Conservation (phyloP, 2,113 vertebrate species). For the Poeciliopsis occidentalis region DNA sequence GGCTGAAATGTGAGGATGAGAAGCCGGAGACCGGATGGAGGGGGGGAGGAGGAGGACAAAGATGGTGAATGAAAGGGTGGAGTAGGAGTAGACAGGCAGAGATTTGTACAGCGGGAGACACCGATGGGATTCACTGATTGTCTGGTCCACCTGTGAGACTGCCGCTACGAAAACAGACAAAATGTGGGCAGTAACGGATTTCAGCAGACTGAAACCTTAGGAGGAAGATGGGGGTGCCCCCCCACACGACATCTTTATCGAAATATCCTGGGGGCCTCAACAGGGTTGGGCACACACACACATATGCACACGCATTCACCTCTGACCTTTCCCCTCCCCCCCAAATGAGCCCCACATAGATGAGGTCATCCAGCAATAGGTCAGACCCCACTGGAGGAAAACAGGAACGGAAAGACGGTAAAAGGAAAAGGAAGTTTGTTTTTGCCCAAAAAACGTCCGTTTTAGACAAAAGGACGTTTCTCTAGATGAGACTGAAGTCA, state of each 20-base stretch:
- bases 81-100: conserved; percentile 1
- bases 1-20: conserved; percentile 50
- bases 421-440: conserved; percentile 8
- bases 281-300: conserved; percentile 38
- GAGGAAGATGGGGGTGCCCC: conserved; percentile 50
- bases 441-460: neutral
- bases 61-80: conserved; percentile 2
- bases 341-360: conserved; percentile 61
- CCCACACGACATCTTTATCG: conserved; percentile 38
- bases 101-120: conserved; percentile 30
- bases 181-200: conserved; percentile 17
- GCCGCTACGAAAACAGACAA: conserved; percentile 28
- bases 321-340: conserved; percentile 49
- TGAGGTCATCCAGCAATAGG: conserved; percentile 62
- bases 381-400: conserved; percentile 48
- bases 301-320: conserved; percentile 16
- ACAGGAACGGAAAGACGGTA: conserved; percentile 11
- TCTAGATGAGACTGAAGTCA: neutral
- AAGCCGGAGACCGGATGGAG: conserved; percentile 43
- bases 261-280: conserved; percentile 50
- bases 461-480: neutral
- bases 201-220: conserved; percentile 64
- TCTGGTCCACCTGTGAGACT: conserved; percentile 53
- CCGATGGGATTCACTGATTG: conserved; percentile 45
- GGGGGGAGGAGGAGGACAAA: conserved; percentile 16